Base-by-base conservation (phyloP, 1,140 invertebrate species). In the Eumaeus atala region DNA sequence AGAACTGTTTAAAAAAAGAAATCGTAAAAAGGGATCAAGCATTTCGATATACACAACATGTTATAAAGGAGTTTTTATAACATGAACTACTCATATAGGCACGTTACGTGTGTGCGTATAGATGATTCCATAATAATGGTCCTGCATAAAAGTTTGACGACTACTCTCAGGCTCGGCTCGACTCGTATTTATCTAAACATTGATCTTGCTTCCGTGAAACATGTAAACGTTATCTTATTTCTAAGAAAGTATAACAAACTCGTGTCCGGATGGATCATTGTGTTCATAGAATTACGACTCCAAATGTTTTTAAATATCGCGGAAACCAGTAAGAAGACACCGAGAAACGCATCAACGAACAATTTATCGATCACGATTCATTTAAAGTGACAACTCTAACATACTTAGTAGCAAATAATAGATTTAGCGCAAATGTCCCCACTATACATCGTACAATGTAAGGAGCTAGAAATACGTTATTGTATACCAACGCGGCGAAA, bases 201-300 rank as follows among this genome's bases (percentile, higher is more conserved):
- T 72, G 72, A 77, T 77, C 74, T 74, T 9, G 40, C 44, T 83
- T 79, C 74, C 67, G 61, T 74, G 73, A 74, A 84, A 76, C 60
- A 69, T 73, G 28, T 42, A 66, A 77, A 73, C 70, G 54, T 60
- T 75, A 77, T 75, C 69, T 72, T 65, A 50, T 54, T 80, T 76
- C 76, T 59, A 35, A 63, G 40, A 44, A 44, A 44, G 40, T 44
- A 16, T 16, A 44, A 44, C 40, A 44, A 44, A 44, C 14, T 14
- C 40, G 40, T 44, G 40, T 16, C 40, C 38, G n/a, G 14, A 40
- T 40, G n/a, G 14, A 40, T 40, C 38, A 16, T 44, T 16, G 14
- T 44, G 9, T 44, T 44, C 40, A 44, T 9, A 17, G 40, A 44
- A 44, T 44, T 16, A 44, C 40, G 17, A 16, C 9, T 44, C 21